These are phyloP conservation scores for Watsonalla cultraria DNA, from an alignment of 2,888 invertebrate species.

Conservation along the genomic window DNA sequence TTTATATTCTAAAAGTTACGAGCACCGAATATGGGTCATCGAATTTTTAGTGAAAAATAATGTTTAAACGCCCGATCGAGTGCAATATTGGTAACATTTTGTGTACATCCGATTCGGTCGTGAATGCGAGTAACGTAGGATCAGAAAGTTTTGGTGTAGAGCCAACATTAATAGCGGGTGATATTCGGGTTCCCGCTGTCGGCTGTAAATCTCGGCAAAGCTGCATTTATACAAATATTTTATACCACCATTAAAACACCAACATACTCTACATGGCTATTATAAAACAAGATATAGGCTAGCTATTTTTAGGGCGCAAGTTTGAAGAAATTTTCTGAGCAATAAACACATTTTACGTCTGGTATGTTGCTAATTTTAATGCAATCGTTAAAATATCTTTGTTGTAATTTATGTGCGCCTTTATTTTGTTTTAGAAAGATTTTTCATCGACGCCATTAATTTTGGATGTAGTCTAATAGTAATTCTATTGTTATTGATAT, in stretches of 20 bases:
- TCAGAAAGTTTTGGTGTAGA: slow-evolving; percentile 45
- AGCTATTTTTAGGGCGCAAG: neutral
- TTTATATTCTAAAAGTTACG: too few species aligned
- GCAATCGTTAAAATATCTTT: too few species aligned
- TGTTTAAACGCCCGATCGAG: neutral
- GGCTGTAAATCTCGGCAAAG: slow-evolving; percentile 44
- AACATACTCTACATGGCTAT: slow-evolving; percentile 6
- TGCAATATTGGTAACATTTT: slow-evolving; percentile 13
- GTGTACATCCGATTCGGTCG: slow-evolving; percentile 15
- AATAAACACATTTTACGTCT: too few species aligned
- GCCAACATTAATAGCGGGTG: slow-evolving; percentile 51
- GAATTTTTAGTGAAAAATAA: neutral
- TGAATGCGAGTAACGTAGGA: slow-evolving; percentile 34
- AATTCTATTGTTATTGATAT: too few species aligned
- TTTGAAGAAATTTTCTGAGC: too few species aligned
- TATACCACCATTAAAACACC: slow-evolving; percentile 3
- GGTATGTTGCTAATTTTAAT: too few species aligned
- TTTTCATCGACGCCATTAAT: too few species aligned
- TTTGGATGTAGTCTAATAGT: too few species aligned
- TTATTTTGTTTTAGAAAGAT: too few species aligned
- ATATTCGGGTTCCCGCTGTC: slow-evolving; percentile 38
- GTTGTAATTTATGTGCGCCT: too few species aligned
- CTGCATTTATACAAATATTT: slow-evolving; percentile 42
- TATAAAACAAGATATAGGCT: neutral
- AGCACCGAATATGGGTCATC: too few species aligned